Percentiles rank a stretch among this genome's conserved stretches.
These are phyloP conservation scores for Neostethus bicornis DNA, from an alignment of 2,797 vertebrate species.

Conservation along the genomic window DNA sequence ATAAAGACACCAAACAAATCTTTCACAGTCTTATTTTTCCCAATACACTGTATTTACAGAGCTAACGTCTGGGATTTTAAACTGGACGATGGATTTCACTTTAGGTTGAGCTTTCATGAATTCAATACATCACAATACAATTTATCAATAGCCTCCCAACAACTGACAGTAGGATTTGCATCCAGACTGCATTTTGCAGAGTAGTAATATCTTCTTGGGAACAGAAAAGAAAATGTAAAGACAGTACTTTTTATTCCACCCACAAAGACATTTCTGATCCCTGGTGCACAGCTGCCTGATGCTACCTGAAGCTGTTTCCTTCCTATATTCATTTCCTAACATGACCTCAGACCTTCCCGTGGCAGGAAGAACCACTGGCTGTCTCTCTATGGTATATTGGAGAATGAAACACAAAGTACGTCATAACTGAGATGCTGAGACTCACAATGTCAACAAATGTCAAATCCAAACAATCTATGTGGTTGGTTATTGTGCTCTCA, in stretches of 20 bases:
- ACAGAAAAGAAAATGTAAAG: constrained; percentile 26
- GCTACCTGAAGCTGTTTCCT: constrained; percentile 29
- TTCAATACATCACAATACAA: constrained; percentile 38
- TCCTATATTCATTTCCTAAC: constrained; percentile 34
- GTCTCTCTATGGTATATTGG: constrained; percentile 45
- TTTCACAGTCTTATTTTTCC: background rate
- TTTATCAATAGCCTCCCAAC: constrained; percentile 37
- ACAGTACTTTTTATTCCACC: constrained; percentile 15
- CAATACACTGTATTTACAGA: background rate
- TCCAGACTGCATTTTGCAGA: constrained; percentile 47
- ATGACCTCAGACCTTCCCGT: constrained; percentile 57
- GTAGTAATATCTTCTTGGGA: constrained; percentile 42
- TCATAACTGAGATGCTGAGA: constrained; percentile 32
- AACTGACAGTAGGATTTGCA: constrained; percentile 45
- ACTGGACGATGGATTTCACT: constrained; percentile 29
- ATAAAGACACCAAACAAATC: constrained; percentile 6
- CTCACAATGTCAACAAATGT: constrained; percentile 46
- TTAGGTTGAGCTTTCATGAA: constrained; percentile 41
- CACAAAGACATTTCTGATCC: constrained; percentile 41
- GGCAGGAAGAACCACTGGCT: constrained; percentile 54
- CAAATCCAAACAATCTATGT: constrained; percentile 29
- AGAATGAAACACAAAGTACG: constrained; percentile 50
- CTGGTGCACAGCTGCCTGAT: constrained; percentile 5
- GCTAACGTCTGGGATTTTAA: constrained; percentile 18
- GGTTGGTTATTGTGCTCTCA: constrained; percentile 25